Conservation (phyloP, 2,888 invertebrate species). For the Epicampocera succincta region DNA sequence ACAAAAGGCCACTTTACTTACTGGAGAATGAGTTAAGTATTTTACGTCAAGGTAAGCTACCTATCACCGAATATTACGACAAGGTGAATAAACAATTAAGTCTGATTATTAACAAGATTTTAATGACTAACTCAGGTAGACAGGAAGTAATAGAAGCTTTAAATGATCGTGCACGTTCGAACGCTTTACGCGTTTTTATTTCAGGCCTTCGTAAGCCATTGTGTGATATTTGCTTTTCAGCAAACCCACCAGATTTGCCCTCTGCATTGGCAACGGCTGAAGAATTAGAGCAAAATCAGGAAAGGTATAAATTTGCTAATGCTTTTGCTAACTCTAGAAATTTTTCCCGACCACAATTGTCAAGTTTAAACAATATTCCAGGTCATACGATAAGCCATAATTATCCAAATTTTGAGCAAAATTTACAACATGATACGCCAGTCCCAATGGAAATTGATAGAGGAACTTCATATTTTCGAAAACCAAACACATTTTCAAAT, state of each 20-base stretch:
- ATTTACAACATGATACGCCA: neutral
- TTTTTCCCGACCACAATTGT: neutral
- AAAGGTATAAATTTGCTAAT: slow-evolving; percentile 45
- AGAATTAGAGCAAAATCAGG: slow-evolving; percentile 58
- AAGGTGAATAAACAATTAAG: slow-evolving; percentile 8
- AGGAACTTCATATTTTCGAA: slow-evolving; percentile 33
- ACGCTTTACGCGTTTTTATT: slow-evolving; percentile 54
- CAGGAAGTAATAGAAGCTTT: slow-evolving; percentile 37
- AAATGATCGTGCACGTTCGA: slow-evolving; percentile 46
- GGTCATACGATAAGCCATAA: neutral
- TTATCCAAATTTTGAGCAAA: neutral
- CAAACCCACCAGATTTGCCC: neutral
- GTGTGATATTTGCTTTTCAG: slow-evolving; percentile 1
- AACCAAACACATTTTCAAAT: slow-evolving; percentile 15
- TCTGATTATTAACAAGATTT: slow-evolving; percentile 49
- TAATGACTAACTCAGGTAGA: slow-evolving; percentile 58
- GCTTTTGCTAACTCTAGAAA: slow-evolving; percentile 28
- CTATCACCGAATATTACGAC: slow-evolving; percentile 19
- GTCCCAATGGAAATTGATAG: slow-evolving; percentile 42
- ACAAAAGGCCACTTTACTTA: slow-evolving; percentile 65
- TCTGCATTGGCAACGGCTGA: slow-evolving; percentile 44
- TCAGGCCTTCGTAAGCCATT: slow-evolving; percentile 36
- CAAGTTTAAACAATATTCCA: neutral
- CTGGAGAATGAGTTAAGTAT: slow-evolving; percentile 65
- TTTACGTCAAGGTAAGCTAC: slow-evolving; percentile 48